Base-by-base conservation (phyloP, 1,140 invertebrate genomes). In the Drosophila ogumai region DNA sequence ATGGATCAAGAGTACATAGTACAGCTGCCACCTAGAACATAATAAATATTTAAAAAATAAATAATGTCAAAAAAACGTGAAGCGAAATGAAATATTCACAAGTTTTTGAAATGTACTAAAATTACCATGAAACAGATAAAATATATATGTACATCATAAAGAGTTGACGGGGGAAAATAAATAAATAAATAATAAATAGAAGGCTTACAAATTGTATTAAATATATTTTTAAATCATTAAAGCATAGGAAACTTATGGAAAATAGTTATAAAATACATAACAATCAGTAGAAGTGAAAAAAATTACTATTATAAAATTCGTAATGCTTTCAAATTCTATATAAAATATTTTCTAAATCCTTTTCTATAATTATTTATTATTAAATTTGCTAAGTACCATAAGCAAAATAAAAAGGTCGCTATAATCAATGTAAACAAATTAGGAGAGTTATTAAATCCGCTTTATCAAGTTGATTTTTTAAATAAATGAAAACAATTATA, bases 1-100 rank as follows among this genome's bases (percentile, higher is more conserved):
- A 88, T 81, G 54, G 85, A 63, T 25, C 54, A 44, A 43, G 38
- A 41, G 56, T 32, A 31, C 31, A 31, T 31, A 68, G 56, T 47
- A 77, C 55, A 68, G 47, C 46, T 66, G 49, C 47, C 55, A 74
- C 47, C 71, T 63, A 74, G 71, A 74, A 75, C 71, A 55, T 54
- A 54, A 74, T 55, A 74, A 63, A 52, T 46, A 64, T 57, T 72
- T 47, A 9, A 32, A 56, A 75, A 65, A 56, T 22, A 50, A 55
- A 75, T 57, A 72, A 49, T 28, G 22, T 41, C 5, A 52, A 46
- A 74, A 54, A 63, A 40, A 38, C 9, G 31, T 17, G 38, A n/a
- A 50, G 17, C 9, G 34, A 28, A 38, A 34, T 63, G 3, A 49
- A 58, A 58, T 67, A 43, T 75, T 40, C 36, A 50, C 36, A 43